Percentiles rank a stretch among this genome's conserved stretches.
Evolutionary conservation across 2,113 vertebrate genomes (phyloP).

Genomic region (Tyto alba): DNA sequence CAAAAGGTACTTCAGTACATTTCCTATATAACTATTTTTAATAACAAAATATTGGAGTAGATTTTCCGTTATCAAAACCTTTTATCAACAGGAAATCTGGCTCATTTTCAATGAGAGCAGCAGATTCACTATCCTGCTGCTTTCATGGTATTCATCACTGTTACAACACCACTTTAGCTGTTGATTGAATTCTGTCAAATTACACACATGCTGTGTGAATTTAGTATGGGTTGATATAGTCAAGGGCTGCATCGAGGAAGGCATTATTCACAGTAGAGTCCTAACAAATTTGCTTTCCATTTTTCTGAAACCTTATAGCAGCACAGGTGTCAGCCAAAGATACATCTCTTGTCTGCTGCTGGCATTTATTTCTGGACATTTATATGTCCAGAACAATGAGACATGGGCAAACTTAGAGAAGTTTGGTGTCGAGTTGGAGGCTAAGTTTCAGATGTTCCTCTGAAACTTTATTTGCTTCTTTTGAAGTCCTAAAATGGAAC

Average conservation of each 20-base stretch:
- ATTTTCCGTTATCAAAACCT: not conserved
- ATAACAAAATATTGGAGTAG: not conserved
- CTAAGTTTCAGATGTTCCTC: not conserved
- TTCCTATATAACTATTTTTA: not conserved
- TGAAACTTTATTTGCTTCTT: not conserved
- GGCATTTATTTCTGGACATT: not conserved
- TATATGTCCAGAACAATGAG: not conserved
- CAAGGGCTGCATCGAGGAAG: not conserved
- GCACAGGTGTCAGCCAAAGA: not conserved
- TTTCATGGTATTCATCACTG: not conserved
- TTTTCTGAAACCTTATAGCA: not conserved
- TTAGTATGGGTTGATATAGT: not conserved
- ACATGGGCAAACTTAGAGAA: not conserved
- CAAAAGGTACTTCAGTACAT: not conserved
- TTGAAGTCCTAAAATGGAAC: not conserved
- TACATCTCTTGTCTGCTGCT: not conserved
- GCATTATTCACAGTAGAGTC: not conserved
- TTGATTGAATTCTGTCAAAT: not conserved
- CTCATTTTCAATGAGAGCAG: not conserved
- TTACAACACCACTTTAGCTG: not conserved
- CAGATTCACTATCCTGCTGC: not conserved
- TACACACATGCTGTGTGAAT: not conserved
- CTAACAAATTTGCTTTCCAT: not conserved
- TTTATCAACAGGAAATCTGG: not conserved
- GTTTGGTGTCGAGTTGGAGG: not conserved